Conservation (phyloP, 1,140 invertebrate genomes). For the Euwallacea similis region DNA sequence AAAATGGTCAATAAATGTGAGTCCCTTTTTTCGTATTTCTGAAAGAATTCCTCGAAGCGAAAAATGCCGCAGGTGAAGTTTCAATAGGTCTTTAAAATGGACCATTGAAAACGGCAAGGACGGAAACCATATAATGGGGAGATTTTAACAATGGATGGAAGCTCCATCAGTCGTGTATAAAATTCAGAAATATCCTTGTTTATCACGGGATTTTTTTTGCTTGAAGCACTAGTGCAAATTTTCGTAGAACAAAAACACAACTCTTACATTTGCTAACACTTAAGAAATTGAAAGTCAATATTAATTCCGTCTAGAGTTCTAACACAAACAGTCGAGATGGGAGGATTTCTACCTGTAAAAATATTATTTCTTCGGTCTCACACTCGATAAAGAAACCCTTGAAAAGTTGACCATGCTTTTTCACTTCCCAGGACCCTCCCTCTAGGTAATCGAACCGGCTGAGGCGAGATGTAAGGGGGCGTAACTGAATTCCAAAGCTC, state of each 20-base stretch:
- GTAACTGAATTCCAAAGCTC: neutral
- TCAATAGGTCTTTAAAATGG: slow-evolving; percentile 25
- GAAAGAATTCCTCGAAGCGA: slow-evolving; percentile 19
- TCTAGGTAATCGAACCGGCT: slow-evolving; percentile 1
- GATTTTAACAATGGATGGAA: slow-evolving; percentile 2
- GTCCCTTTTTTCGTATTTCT: slow-evolving; percentile 10
- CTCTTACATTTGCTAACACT: too few species aligned
- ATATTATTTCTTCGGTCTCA: slow-evolving; percentile 9
- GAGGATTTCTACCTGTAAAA: slow-evolving; percentile 19
- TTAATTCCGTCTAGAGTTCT: neutral
- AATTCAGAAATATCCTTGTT: too few species aligned
- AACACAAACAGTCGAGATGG: neutral
- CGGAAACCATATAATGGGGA: slow-evolving; percentile 22
- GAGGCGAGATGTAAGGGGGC: slow-evolving; percentile 11
- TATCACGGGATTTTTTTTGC: too few species aligned
- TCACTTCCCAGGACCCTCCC: slow-evolving; percentile 7
- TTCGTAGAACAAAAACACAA: too few species aligned
- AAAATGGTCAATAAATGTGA: slow-evolving; percentile 25
- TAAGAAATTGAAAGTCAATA: slow-evolving; percentile 18
- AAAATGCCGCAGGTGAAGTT: slow-evolving; percentile 24
- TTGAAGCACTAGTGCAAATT: too few species aligned
- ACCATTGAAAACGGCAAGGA: slow-evolving; percentile 24
- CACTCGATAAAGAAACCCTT: slow-evolving; percentile 9
- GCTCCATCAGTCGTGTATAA: neutral
- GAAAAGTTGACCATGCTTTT: slow-evolving; percentile 18